These are phyloP conservation scores for Stigmatopora nigra DNA, from an alignment of 2,113 vertebrate genomes.

Conservation along the genomic window DNA sequence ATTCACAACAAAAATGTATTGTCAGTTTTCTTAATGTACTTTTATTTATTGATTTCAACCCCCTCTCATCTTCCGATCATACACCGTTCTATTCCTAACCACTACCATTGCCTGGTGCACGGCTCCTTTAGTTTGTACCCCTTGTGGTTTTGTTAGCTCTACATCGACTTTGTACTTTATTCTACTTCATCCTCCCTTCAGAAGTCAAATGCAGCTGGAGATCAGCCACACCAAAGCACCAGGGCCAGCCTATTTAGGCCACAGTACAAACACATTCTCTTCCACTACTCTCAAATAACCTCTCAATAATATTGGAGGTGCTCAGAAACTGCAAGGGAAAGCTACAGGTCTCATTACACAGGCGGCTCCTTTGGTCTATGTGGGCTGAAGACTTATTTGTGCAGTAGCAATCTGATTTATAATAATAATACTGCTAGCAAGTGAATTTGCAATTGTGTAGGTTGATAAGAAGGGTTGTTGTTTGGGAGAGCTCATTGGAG, in stretches of 20 bases:
- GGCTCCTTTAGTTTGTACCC: conserved; percentile 15
- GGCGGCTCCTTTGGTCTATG: conserved; percentile 32
- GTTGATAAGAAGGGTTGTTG: conserved; percentile 30
- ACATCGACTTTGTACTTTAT: conserved; percentile 12
- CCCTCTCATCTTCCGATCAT: not conserved
- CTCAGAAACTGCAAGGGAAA: conserved; percentile 40
- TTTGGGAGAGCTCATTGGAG: not conserved
- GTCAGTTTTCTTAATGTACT: too few species aligned
- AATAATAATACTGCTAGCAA: conserved; percentile 28
- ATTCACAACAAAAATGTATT: too few species aligned
- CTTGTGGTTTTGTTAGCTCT: conserved; percentile 42
- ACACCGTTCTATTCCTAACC: conserved; percentile 7
- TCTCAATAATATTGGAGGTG: conserved; percentile 53
- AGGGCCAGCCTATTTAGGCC: conserved; percentile 52
- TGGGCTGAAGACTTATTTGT: conserved; percentile 46
- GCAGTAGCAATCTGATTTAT: conserved; percentile 38
- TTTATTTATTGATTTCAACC: not conserved
- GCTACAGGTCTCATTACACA: conserved; percentile 51
- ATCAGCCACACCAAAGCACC: conserved; percentile 28
- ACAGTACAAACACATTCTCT: conserved; percentile 42
- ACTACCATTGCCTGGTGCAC: conserved; percentile 25
- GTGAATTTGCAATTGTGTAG: conserved; percentile 40
- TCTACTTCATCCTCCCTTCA: conserved; percentile 1
- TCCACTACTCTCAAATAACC: conserved; percentile 62
- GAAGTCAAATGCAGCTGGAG: conserved; percentile 31